Conservation (phyloP, 2,113 vertebrate species). For the Laticauda colubrina region DNA sequence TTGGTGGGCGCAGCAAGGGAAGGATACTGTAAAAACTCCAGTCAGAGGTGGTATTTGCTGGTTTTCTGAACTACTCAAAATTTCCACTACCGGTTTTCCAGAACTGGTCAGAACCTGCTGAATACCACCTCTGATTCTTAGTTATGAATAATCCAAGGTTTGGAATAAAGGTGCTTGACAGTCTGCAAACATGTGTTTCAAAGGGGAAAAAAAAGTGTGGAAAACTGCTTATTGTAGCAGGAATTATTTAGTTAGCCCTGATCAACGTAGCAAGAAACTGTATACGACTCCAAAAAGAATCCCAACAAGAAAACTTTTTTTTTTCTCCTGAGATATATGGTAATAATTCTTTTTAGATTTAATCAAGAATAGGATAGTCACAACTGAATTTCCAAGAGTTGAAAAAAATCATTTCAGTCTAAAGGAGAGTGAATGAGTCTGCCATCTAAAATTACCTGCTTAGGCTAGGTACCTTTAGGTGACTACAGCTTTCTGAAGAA, state of each 20-base stretch:
- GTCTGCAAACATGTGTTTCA: background rate
- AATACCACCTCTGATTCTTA: background rate
- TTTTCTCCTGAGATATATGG: background rate
- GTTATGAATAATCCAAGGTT: background rate
- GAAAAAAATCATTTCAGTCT: background rate
- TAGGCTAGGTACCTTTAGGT: background rate
- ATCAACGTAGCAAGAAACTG: background rate
- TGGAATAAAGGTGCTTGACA: background rate
- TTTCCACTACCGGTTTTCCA: too few species aligned
- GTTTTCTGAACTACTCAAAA: too few species aligned
- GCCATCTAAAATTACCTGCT: background rate
- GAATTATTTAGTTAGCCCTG: background rate
- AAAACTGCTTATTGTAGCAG: background rate
- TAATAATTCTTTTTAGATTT: background rate
- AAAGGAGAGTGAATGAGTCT: background rate
- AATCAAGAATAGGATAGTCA: background rate
- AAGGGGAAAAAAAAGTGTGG: background rate
- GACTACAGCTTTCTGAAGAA: background rate
- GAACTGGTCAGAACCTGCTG: too few species aligned
- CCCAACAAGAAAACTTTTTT: background rate
- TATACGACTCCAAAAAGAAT: background rate
- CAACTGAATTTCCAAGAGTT: background rate
- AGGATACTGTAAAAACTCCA: too few species aligned
- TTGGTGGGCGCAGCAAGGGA: too few species aligned
- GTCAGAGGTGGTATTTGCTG: too few species aligned